These are phyloP conservation scores for Catostylus mosaicus DNA, from an alignment of 30 jellyfish, hydroid and myxozoan genomes.

Conservation along the genomic window DNA sequence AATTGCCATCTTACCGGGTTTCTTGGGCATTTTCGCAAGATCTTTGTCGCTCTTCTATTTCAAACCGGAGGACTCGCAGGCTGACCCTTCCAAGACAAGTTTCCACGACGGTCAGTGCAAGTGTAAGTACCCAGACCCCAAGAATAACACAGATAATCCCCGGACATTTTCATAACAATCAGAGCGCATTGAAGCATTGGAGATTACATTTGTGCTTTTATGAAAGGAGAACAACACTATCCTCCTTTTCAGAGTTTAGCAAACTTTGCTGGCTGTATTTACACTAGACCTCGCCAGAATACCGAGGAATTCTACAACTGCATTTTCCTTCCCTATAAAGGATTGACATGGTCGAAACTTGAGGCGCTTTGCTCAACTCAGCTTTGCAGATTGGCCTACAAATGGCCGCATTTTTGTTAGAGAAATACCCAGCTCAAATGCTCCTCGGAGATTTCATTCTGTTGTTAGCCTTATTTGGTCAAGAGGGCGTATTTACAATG, in stretches of 20 bases:
- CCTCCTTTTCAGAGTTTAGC: constrained; percentile 61
- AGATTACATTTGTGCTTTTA: constrained; percentile 71
- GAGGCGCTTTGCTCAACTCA: not conserved
- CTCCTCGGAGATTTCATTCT: constrained; percentile 21
- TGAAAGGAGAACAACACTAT: constrained; percentile 63
- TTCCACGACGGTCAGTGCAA: constrained; percentile 34
- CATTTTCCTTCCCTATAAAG: not conserved
- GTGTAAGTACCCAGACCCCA: constrained; percentile 70
- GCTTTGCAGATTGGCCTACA: constrained; percentile 39
- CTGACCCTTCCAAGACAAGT: constrained; percentile 65
- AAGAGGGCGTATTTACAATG: constrained; percentile 47
- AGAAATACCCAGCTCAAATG: constrained; percentile 24
- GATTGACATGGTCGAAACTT: constrained; percentile 12
- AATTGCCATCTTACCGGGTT: constrained; percentile 55
- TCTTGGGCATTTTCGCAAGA: constrained; percentile 68
- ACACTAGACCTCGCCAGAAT: constrained; percentile 52
- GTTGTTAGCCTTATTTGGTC: constrained; percentile 59
- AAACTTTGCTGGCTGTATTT: constrained; percentile 79
- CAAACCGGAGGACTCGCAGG: constrained; percentile 54
- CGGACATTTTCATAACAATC: constrained; percentile 69
- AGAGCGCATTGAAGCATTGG: constrained; percentile 63
- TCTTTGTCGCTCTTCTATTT: constrained; percentile 38
- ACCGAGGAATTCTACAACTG: not conserved
- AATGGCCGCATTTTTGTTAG: constrained; percentile 28
- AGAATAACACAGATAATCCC: constrained; percentile 55